phyloP scores from a whole-genome alignment of 2,797 vertebrate genomes.

The Malurus splendens region DNA sequence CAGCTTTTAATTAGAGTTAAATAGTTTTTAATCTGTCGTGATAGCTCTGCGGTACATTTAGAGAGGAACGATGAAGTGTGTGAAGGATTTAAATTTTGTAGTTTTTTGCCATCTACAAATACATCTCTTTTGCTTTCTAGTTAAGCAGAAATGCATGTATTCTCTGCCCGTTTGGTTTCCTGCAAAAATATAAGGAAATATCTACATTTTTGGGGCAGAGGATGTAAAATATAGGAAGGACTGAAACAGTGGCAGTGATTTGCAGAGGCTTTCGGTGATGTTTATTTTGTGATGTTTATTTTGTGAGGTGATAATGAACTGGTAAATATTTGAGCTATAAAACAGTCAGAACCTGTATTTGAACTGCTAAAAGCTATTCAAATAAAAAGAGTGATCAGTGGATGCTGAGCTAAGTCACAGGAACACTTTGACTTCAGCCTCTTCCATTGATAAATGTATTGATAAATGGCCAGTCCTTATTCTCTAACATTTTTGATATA shows the following conservation, averaged over 20 bases:
- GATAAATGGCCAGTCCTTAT: neutral
- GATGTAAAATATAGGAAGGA: neutral
- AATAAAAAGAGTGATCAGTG: neutral
- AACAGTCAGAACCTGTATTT: neutral
- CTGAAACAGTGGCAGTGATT: neutral
- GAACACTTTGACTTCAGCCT: neutral
- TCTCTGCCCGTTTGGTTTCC: neutral
- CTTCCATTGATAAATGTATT: neutral
- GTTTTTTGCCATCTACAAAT: neutral
- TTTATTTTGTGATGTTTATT: neutral
- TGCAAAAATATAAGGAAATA: neutral
- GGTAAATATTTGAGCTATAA: neutral
- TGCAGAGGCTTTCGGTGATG: neutral
- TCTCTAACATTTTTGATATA: neutral
- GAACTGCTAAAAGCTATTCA: neutral
- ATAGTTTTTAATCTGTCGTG: neutral
- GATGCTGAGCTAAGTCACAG: neutral
- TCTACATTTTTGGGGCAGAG: neutral
- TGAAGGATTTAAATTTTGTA: neutral
- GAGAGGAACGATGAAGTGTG: neutral
- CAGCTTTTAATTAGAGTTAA: slow-evolving; percentile 9
- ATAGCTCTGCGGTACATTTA: neutral
- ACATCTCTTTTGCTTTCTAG: neutral
- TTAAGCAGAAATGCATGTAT: neutral
- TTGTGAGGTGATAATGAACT: neutral